Conservation (phyloP, 2,797 vertebrate species). For the Pantherophis vulpinus region DNA sequence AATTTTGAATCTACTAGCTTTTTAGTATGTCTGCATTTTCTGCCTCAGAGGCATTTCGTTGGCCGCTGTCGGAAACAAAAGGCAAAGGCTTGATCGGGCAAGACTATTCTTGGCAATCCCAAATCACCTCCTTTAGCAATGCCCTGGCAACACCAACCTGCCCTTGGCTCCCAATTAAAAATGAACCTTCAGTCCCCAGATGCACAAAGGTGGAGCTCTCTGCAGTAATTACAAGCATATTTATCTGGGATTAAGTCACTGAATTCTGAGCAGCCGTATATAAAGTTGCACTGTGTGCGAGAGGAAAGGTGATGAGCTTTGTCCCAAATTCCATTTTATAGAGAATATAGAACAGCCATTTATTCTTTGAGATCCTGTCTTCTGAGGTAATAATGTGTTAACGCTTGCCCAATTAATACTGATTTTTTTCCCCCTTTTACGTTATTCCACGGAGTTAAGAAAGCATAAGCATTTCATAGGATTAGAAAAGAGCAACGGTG, state of each 20-base stretch:
- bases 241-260: neutral
- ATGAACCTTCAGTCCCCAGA: neutral
- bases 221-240: neutral
- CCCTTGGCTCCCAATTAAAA: neutral
- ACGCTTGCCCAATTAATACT: neutral
- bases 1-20: neutral
- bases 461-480: neutral
- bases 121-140: neutral
- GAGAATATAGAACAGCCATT: neutral
- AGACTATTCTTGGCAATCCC: neutral
- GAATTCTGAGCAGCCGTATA: neutral
- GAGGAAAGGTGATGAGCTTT: neutral
- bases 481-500: neutral
- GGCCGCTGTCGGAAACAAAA: neutral
- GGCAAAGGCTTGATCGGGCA: neutral
- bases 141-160: neutral
- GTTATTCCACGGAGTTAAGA: neutral
- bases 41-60: neutral
- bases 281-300: neutral
- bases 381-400: neutral
- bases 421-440: neutral
- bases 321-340: neutral
- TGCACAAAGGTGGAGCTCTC: neutral
- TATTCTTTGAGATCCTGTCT: neutral
- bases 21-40: neutral